Evolutionary conservation across 1,140 invertebrate species (phyloP), one percentile per base, ranked within the genome.

Genomic region (Tetragnatha versicolor): DNA sequence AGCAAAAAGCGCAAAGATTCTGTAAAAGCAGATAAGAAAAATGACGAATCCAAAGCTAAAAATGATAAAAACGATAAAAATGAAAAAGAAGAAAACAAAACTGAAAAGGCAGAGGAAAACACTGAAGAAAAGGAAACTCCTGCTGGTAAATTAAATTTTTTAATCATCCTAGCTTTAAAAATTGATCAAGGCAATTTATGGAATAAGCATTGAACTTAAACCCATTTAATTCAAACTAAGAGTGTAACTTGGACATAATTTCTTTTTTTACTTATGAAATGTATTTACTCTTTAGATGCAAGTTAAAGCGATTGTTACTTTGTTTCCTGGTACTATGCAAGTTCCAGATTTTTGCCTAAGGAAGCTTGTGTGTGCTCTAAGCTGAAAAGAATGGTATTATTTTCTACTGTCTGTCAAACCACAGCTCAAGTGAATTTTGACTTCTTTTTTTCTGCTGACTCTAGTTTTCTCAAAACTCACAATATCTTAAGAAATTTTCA

Each of bases 41-140:
- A 81, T 12, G 70, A 69, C 31, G 63, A 82, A 31, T 69, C 45
- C 7, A 80, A 68, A 60, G 78, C 70, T 25, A 17, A 61, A 37
- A 72, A 73, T 31, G 75, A 80, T 3, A 33, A 79, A 33, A 69
- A 39, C 1, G 29, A 61, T n/a, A 47, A 70, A 45, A 79, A 51
- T n/a, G 63, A 79, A 31, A 81, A 82, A 55, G 58, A 63, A n/a
- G 81, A 83, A 60, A 65, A 39, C 12, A 69, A 81, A 61, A n/a
- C 53, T 14, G 63, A 78, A 47, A 77, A 82, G 17, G 65, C 47
- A 53, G 81, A 82, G 5, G 29, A 63, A 27, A 65, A 73, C 12
- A 45, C 39, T 4, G 53, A 75, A 68, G 69, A 81, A 17, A 68
- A 81, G 37, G 60, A 47, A 39, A 35, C 51, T 27, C 76, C 76